Percentiles rank a stretch among this genome's conserved stretches.
phyloP scores from a whole-genome alignment of 2,888 invertebrate genomes.

The Hybos culiciformis region DNA sequence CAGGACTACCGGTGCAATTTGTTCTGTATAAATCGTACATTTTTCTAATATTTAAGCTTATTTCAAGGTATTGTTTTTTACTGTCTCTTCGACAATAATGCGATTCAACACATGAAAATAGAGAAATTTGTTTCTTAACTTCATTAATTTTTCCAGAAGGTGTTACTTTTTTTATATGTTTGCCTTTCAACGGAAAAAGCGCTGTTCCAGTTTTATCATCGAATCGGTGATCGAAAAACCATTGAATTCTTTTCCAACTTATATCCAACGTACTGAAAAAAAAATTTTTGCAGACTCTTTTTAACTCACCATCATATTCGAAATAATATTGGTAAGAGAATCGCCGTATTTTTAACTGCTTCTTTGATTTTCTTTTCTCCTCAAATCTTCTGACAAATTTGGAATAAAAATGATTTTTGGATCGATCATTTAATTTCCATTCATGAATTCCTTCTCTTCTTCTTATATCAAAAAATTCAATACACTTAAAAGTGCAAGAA shows the following conservation, averaged over 20 bases:
- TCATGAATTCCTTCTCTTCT: conserved; percentile 6
- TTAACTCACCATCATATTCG: conserved; percentile 4
- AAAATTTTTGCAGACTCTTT: conserved; percentile 7
- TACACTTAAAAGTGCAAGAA: conserved; percentile 7
- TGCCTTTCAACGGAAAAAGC: conserved; percentile 4
- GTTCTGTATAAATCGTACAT: conserved; percentile 12
- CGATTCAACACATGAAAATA: conserved; percentile 13
- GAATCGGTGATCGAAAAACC: conserved; percentile 6
- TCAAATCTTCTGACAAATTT: conserved; percentile 5
- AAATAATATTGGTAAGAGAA: too few relatives aligned
- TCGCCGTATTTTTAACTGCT: too few relatives aligned
- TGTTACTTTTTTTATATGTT: conserved; percentile 9
- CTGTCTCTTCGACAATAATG: conserved; percentile 9
- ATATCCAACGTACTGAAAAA: conserved; percentile 7
- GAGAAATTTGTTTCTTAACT: conserved; percentile 12
- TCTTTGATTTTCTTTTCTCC: too few relatives aligned
- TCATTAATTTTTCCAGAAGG: conserved; percentile 8
- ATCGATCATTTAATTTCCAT: conserved; percentile 5
- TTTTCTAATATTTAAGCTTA: conserved; percentile 5
- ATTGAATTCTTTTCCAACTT: conserved; percentile 7
- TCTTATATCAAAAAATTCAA: conserved; percentile 2
- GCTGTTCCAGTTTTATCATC: conserved; percentile 7
- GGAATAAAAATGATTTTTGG: conserved; percentile 6
- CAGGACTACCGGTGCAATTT: background rate
- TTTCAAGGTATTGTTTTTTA: conserved; percentile 11